Conservation (phyloP, 1,140 invertebrate species). For the Thaumetopoea pityocampa region DNA sequence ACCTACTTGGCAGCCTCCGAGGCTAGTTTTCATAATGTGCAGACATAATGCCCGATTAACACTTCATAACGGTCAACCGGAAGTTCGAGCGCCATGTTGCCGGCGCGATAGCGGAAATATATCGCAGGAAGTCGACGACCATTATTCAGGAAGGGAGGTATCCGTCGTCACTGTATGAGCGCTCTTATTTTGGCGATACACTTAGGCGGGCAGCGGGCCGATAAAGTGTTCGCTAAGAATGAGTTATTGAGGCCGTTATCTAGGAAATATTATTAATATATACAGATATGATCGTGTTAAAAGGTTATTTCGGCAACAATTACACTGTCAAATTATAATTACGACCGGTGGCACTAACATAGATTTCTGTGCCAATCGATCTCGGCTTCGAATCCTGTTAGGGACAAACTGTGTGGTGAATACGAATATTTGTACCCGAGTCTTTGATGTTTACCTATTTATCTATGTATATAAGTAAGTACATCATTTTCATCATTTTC, state of each 20-base stretch:
- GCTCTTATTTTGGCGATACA: constrained; percentile 48
- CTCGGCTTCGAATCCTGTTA: too few species aligned
- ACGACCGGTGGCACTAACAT: too few species aligned
- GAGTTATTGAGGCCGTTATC: constrained; percentile 9
- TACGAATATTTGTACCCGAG: too few species aligned
- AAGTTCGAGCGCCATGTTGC: constrained; percentile 59
- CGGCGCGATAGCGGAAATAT: constrained; percentile 71
- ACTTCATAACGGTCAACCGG: constrained; percentile 67
- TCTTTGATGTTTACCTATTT: too few species aligned
- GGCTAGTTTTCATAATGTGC: constrained; percentile 64
- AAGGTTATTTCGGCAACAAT: too few species aligned
- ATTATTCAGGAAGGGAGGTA: constrained; percentile 67
- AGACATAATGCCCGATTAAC: constrained; percentile 68
- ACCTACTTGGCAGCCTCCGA: constrained; percentile 20
- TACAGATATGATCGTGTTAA: too few species aligned
- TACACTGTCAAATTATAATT: too few species aligned
- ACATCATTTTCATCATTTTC: too few species aligned
- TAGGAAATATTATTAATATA: too few species aligned
- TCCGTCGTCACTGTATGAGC: constrained; percentile 62
- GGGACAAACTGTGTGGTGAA: too few species aligned
- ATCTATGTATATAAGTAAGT: too few species aligned
- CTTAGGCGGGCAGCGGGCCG: neutral
- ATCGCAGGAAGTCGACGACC: constrained; percentile 62
- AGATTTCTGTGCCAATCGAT: too few species aligned
- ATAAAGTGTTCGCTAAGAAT: constrained; percentile 2